A percentile compares a stretch with the other conserved stretches of the same genome.
Conservation (phyloP, 2,888 invertebrate species). For the Frankliniella fusca region DNA sequence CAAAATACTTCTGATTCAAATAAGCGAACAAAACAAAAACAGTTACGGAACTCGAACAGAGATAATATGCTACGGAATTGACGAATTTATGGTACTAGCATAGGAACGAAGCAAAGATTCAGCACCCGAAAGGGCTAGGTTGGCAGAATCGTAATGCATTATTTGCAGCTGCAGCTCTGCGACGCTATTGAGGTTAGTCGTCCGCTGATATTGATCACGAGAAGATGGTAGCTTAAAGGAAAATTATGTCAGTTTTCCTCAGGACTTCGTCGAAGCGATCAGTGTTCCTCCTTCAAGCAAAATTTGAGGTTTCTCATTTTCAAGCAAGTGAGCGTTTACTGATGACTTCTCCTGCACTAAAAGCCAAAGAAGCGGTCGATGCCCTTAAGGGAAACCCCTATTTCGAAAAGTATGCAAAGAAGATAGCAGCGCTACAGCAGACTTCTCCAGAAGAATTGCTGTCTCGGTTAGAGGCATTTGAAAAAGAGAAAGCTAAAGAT, state of each 20-base stretch:
- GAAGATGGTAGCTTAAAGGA: neutral
- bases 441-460: slow-evolving; percentile 72
- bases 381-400: slow-evolving; percentile 65
- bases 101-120: no score
- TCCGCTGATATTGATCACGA: no score
- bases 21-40: no score
- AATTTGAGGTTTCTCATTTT: neutral
- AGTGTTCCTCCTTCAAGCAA: neutral
- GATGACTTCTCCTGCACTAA: slow-evolving; percentile 37
- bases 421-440: slow-evolving; percentile 68
- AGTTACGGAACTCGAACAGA: no score
- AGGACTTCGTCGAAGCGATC: neutral
- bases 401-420: slow-evolving; percentile 73
- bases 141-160: no score
- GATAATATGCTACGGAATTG: no score
- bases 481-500: slow-evolving; percentile 37
- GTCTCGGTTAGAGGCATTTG: slow-evolving; percentile 56
- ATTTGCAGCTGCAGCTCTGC: no score
- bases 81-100: no score
- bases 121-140: no score
- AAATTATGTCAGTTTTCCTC: neutral
- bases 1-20: no score
- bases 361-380: slow-evolving; percentile 51
- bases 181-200: no score
- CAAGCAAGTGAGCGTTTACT: neutral